phyloP scores from a whole-genome alignment of 2,797 vertebrate species.

The Perodicticus potto region DNA sequence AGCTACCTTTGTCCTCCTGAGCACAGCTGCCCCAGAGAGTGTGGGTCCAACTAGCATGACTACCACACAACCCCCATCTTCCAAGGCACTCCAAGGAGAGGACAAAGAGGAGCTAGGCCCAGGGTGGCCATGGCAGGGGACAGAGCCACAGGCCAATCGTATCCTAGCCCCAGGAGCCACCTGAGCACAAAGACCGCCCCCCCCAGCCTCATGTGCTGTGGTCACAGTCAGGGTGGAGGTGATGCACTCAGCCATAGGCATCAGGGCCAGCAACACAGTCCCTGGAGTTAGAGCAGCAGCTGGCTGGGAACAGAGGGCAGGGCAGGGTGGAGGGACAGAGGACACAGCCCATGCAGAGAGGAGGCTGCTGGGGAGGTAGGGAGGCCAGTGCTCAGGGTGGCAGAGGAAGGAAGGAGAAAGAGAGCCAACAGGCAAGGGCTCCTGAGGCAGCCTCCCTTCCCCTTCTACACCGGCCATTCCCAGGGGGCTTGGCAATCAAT shows the following conservation, averaged over 20 bases:
- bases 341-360: background rate
- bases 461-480: background rate
- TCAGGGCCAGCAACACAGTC: background rate
- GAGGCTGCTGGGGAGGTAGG: background rate
- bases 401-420: background rate
- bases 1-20: background rate
- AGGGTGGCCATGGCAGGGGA: background rate
- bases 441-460: background rate
- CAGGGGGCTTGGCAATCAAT: background rate
- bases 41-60: background rate
- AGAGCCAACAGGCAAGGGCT: background rate
- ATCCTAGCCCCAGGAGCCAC: background rate
- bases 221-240: background rate
- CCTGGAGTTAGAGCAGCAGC: background rate
- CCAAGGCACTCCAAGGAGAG: background rate
- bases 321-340: background rate
- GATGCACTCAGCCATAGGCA: accelerated
- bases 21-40: background rate
- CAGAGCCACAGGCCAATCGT: background rate
- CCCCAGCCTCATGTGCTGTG: background rate
- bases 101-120: background rate
- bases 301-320: background rate
- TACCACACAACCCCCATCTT: background rate
- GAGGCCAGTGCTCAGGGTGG: background rate
- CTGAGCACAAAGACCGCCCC: background rate